Percentiles rank a stretch among this genome's conserved stretches.
These are phyloP conservation scores for Morpho deidamia DNA, from an alignment of 2,888 invertebrate genomes.

Conservation along the genomic window DNA sequence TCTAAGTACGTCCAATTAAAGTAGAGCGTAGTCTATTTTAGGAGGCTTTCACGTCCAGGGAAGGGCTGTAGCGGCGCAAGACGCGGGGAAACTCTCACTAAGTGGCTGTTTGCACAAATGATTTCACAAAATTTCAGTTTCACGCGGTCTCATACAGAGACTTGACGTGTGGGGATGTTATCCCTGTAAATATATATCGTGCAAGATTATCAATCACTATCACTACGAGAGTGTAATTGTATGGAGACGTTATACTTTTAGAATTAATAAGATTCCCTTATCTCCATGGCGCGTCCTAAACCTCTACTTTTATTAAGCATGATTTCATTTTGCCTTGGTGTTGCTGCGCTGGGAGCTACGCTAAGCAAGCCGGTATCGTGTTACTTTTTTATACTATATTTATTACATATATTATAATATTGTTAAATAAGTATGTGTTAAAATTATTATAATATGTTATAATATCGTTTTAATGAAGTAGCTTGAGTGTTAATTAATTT, in stretches of 20 bases:
- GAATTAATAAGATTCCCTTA: slow-evolving; percentile 31
- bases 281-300: slow-evolving; percentile 40
- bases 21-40: slow-evolving; percentile 14
- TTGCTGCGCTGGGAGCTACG: slow-evolving; percentile 43
- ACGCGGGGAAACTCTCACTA: slow-evolving; percentile 15
- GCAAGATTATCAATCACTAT: too few species aligned
- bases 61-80: slow-evolving; percentile 10
- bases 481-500: too few species aligned
- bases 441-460: neutral
- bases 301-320: slow-evolving; percentile 42
- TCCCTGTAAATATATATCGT: slow-evolving; percentile 21
- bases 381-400: slow-evolving; percentile 5
- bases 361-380: slow-evolving; percentile 28
- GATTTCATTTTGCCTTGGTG: slow-evolving; percentile 46
- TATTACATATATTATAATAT: neutral
- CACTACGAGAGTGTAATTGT: slow-evolving; percentile 18
- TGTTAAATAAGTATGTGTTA: neutral
- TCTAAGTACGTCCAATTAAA: slow-evolving; percentile 5
- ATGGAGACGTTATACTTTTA: slow-evolving; percentile 25
- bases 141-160: slow-evolving; percentile 33
- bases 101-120: slow-evolving; percentile 16
- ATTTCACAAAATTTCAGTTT: slow-evolving; percentile 32
- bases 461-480: too few species aligned
- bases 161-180: slow-evolving; percentile 29
- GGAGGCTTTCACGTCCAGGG: slow-evolving; percentile 11